phyloP scores from a whole-genome alignment of 2,113 vertebrate genomes.

The Grus americana region DNA sequence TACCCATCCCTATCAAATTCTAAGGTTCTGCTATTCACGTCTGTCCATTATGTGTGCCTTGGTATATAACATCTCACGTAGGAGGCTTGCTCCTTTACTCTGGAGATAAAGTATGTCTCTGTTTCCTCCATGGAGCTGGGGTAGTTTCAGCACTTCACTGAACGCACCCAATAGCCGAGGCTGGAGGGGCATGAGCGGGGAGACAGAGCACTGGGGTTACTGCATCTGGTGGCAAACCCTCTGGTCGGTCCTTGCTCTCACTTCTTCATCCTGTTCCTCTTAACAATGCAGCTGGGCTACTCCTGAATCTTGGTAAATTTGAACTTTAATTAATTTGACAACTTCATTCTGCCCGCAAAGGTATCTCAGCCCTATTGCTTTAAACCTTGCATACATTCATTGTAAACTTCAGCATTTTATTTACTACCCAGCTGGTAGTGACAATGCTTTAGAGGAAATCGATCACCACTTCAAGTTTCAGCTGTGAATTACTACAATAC shows the following conservation, averaged over 20 bases:
- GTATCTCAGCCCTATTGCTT: neutral
- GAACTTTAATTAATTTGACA: neutral
- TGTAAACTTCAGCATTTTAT: neutral
- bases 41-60: neutral
- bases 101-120: neutral
- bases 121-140: neutral
- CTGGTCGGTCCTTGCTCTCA: too few species aligned
- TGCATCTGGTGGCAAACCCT: too few species aligned
- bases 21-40: neutral
- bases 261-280: neutral
- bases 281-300: neutral
- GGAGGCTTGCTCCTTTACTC: neutral
- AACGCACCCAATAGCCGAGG: neutral
- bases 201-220: too few species aligned
- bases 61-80: neutral
- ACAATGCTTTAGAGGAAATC: neutral
- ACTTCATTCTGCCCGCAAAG: neutral
- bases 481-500: conserved; percentile 26
- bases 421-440: neutral
- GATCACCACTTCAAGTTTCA: neutral
- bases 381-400: neutral
- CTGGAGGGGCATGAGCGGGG: neutral
- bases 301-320: neutral
- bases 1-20: neutral
- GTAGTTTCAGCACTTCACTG: neutral